Conservation (phyloP, 2,797 vertebrate genomes). For the Xyrichtys novacula region DNA sequence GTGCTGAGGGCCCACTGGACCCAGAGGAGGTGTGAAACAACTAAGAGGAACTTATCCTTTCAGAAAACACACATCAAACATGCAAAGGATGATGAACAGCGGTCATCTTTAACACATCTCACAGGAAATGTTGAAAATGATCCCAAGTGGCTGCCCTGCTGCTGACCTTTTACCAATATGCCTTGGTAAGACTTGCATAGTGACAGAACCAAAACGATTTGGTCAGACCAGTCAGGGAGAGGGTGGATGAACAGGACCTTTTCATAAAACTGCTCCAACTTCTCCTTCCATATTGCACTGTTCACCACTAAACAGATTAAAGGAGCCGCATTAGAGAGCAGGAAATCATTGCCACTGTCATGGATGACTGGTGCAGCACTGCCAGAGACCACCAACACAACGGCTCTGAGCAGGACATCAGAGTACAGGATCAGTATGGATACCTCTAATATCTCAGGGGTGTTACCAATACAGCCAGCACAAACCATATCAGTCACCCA, state of each 20-base stretch:
- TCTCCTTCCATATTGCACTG: constrained; percentile 76
- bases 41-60: constrained; percentile 26
- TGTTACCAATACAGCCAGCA: constrained; percentile 82
- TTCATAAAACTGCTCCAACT: constrained; percentile 65
- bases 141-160: constrained; percentile 53
- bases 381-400: constrained; percentile 65
- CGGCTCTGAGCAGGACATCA: constrained; percentile 61
- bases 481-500: constrained; percentile 75
- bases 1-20: constrained; percentile 84
- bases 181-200: constrained; percentile 55
- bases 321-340: constrained; percentile 63
- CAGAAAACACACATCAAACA: constrained; percentile 63
- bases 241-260: constrained; percentile 60
- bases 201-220: constrained; percentile 52
- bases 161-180: constrained; percentile 63
- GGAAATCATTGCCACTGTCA: constrained; percentile 65
- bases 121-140: constrained; percentile 69
- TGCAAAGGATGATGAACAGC: constrained; percentile 64
- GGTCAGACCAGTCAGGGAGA: constrained; percentile 50
- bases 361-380: constrained; percentile 68
- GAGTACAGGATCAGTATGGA: constrained; percentile 72
- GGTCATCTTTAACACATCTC: constrained; percentile 71
- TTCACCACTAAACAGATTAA: constrained; percentile 58
- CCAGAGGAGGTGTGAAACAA: constrained; percentile 85
- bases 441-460: constrained; percentile 82